Percentiles rank a stretch among this genome's conserved stretches.
These are phyloP conservation scores for Borostomias antarcticus DNA, from an alignment of 2,797 vertebrate genomes.

Conservation along the genomic window DNA sequence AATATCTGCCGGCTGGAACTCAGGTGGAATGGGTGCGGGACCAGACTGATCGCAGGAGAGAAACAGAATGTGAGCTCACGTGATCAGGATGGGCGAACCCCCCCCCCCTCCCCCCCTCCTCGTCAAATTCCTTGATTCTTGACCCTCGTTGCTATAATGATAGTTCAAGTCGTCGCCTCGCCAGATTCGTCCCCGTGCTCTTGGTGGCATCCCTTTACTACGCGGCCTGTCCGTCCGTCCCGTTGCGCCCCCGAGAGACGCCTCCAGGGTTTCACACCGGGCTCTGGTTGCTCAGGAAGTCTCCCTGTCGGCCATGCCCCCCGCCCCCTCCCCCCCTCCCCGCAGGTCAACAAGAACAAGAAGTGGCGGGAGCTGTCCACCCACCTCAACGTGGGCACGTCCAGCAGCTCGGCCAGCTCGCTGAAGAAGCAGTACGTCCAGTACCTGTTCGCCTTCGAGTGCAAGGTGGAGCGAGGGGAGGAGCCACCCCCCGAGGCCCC, in stretches of 20 bases:
- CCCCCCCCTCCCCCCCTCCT: too few relatives aligned
- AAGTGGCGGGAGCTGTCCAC: constrained; percentile 93
- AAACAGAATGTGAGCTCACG: too few relatives aligned
- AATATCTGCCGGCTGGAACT: too few relatives aligned
- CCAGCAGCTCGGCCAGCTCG: constrained; percentile 93
- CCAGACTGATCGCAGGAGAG: too few relatives aligned
- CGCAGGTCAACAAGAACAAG: constrained; percentile 96
- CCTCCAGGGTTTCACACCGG: neutral
- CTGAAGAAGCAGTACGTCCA: constrained; percentile 98
- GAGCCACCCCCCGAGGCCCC: constrained; percentile 89
- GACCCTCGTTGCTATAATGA: too few relatives aligned
- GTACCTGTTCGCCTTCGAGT: constrained; percentile 97
- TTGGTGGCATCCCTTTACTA: neutral
- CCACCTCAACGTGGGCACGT: constrained; percentile 88
- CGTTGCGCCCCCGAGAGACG: neutral
- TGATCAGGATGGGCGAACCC: too few relatives aligned
- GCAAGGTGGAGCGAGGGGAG: constrained; percentile 94
- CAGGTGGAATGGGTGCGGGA: too few relatives aligned
- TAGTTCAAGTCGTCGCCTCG: too few relatives aligned
- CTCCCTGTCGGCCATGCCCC: neutral
- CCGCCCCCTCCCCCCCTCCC: neutral
- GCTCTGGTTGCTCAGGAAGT: neutral
- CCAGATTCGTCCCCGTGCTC: neutral
- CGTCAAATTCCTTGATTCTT: too few relatives aligned
- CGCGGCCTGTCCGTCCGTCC: too few relatives aligned